Base-by-base conservation (phyloP, 1,140 invertebrate species). In the Achroia grisella region DNA sequence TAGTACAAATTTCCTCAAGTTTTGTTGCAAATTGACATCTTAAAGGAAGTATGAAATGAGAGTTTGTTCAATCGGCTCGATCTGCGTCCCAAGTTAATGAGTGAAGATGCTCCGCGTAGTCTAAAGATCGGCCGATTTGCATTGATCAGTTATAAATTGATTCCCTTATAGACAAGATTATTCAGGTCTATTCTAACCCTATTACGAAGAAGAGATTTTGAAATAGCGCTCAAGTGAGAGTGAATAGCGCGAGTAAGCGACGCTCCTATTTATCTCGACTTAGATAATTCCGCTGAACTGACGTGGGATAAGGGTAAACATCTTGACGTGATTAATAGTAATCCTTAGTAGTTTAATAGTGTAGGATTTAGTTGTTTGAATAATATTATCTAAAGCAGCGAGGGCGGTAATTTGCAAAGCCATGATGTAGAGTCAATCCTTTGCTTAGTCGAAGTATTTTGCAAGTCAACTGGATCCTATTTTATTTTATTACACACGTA, bases 301-400 rank as follows among this genome's bases (percentile, higher is more conserved):
- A 70, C 68, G 60, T 48, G 46, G 63, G 68, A 75, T 75, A 60
- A 75, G 71, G 71, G 68, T 74, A 71, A 75, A 70, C 71, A 70
- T 71, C 71, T 71, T 75, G 66, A 62, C 66, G 63, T 75, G 68
- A 75, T 71, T 75, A 75, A 74, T 74, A 65, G 68, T 71, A 66
- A 71, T 74, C 54, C 71, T 57, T 56, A 64, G 60, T 69, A 68
- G 71, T 74, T 71, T 66, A 68, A 63, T 66, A 66, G 66, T 68
- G 54, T 56, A 58, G 52, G 56, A 68, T 63, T 68, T 68, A 56
- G 52, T 63, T 68, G 55, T 57, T 55, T 59, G 54, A 59, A 61
- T 68, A 61, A 68, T 61, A 63, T 63, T 59, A 58, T 63, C 44
- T 52, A 35, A 44, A 54, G 40, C 44, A 34, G 32, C 33, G 41